Conservation (phyloP, 2,797 vertebrate genomes). For the Parauchenoglanis ngamensis region DNA sequence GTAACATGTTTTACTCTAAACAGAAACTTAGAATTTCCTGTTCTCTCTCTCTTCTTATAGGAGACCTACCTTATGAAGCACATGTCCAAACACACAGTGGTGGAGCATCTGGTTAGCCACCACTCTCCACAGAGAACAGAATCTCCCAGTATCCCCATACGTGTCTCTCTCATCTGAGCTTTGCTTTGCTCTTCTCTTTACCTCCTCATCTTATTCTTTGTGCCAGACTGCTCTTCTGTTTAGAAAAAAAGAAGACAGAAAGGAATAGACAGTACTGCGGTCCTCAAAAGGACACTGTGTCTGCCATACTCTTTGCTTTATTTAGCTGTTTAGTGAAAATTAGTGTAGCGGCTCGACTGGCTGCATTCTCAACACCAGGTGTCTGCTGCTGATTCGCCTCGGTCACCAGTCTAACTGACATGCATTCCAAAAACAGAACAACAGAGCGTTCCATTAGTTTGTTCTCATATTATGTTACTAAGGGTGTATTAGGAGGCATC, state of each 20-base stretch:
- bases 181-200: conserved; percentile 46
- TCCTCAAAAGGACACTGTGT: conserved; percentile 50
- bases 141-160: conserved; percentile 92
- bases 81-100: conserved; percentile 99
- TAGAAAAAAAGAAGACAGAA: conserved; percentile 44
- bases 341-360: conserved; percentile 38
- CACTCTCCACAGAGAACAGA: conserved; percentile 97
- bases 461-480: conserved; percentile 43
- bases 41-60: conserved; percentile 65
- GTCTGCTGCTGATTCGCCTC: conserved; percentile 30
- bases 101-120: conserved; percentile 95
- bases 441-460: conserved; percentile 60
- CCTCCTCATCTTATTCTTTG: conserved; percentile 54
- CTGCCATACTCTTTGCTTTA: conserved; percentile 35
- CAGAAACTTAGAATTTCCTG: background rate
- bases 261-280: conserved; percentile 39
- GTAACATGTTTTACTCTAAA: background rate
- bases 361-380: conserved; percentile 23
- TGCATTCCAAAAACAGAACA: conserved; percentile 46
- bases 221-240: conserved; percentile 63
- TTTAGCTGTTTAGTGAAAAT: conserved; percentile 45
- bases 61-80: conserved; percentile 99
- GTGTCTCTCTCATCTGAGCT: conserved; percentile 94
- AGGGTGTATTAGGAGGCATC: conserved; percentile 78
- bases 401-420: conserved; percentile 40